Base-by-base conservation (phyloP, 2,888 invertebrate species). In the Perizoma affinitatum region DNA sequence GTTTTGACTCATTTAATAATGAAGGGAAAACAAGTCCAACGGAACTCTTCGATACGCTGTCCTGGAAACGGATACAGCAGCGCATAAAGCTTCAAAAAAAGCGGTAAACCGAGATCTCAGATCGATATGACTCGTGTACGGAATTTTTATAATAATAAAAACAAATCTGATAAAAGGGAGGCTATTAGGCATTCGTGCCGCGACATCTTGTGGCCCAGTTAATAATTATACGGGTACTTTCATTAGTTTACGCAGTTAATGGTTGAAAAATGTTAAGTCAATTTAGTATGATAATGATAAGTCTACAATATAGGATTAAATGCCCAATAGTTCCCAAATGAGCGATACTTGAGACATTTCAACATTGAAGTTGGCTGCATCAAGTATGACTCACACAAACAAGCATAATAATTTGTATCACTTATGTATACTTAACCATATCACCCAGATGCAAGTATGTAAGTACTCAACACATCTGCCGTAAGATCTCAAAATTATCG, bases 361-460 rank as follows among this genome's bases (percentile, higher is more conserved):
- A 45, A 61, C 53, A 51, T 10, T 56, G 53, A 6, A 51, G 63
- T 57, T 51, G 56, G 40, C 67, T 62, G 84, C 75, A 65, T 87
- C 89, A 78, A 87, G 73, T 83, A 84, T 78, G 76, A 80, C 85
- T 83, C 85, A 75, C 69, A 88, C 84, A 87, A 87, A 90, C 88
- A 92, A 91, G 91, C 91, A 90, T 87, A 88, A 87, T 87, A 88
- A 79, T 79, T 82, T 83, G 80, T 79, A 88, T 89, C 87, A 87
- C 90, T 89, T 88, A 92, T 87, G 82, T 87, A 86, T 90, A n/a
- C n/a, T n/a, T n/a, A 91, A 90, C 92, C 92, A 88, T 89, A 90
- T 88, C 90, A 91, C 92, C 91, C 92, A 88, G 80, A 91, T 92
- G 92, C 92, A 92, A 92, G 88, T 92, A 92, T 92, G 92, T 92